Base-by-base conservation (phyloP, 2,888 invertebrate species). In the Epistrophe eligans region DNA sequence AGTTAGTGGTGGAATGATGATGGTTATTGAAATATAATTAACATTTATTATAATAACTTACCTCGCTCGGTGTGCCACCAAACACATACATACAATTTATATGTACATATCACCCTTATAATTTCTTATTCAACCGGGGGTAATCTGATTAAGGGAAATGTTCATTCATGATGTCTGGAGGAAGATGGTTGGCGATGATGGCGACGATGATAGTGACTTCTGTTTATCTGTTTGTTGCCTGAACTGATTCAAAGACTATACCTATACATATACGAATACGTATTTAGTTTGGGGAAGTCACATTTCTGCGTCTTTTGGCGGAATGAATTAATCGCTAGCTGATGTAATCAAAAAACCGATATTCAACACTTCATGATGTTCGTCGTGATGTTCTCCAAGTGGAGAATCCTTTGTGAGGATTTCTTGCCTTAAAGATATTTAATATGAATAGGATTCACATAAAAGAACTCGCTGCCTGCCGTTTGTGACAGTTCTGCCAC, bases 1-100 rank as follows among this genome's bases (percentile, higher is more conserved):
- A 82, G 85, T 62, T 77, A 70, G 82, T 71, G 64, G 82, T 66
- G 50, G 70, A 70, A 52, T 73, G 79, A 74, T 77, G 84, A 80
- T 88, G 84, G 80, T 84, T 84, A 80, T 88, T 88, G 80, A 80
- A 88, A 84, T 80, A 80, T 79, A 84, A 88, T 88, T 88, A 84
- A 77, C 88, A 84, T 87, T 87, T 87, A 87, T 87, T 87, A 83
- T 87, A 83, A 83, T 83, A 87, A 87, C 72, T 87, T 76, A 83
- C 83, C 79, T 76, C 52, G 35, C 52, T 52, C 38, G 28, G 55
- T 55, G 66, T 11, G 52, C 43, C 17, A 15, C 28, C 32, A 28
- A 13, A 38, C 38, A 32, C 8, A 15, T 3, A 4, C 55, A 55
- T n/a, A n/a, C 55, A 48, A 40, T n/a, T n/a, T n/a, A n/a, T n/a